A percentile compares a stretch with the other conserved stretches of the same genome.
Conservation (phyloP, 2,113 vertebrate species). For the Phocoena sinus region DNA sequence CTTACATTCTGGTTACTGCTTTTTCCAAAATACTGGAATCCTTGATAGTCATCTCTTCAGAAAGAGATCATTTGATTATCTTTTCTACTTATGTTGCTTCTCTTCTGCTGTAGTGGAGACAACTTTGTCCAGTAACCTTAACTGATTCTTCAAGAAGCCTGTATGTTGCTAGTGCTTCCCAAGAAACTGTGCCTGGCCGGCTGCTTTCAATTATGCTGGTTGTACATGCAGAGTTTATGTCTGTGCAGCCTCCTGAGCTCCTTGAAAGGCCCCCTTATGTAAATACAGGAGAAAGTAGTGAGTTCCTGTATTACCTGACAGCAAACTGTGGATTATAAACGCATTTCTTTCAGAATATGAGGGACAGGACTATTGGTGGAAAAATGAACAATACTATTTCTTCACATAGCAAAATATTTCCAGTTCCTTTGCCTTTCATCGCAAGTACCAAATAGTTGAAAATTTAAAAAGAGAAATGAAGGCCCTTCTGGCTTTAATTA, state of each 20-base stretch:
- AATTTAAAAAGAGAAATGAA: background rate
- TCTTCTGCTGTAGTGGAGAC: background rate
- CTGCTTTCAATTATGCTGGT: conserved; percentile 57
- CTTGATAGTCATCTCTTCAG: background rate
- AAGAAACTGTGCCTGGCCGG: background rate
- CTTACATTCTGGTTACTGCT: background rate
- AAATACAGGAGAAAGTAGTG: conserved; percentile 39
- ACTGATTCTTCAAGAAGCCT: background rate
- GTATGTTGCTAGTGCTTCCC: background rate
- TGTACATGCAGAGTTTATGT: background rate
- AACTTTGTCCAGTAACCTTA: background rate
- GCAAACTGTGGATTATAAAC: background rate
- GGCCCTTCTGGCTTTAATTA: conserved; percentile 44
- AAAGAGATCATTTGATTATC: background rate
- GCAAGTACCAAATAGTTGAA: background rate
- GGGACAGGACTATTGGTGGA: background rate
- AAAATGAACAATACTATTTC: background rate
- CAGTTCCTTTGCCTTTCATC: background rate
- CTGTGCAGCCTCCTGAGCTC: background rate
- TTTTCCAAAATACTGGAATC: background rate
- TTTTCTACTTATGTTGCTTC: background rate
- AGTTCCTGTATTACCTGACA: conserved; percentile 23
- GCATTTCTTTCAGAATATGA: background rate
- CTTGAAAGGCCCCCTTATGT: background rate
- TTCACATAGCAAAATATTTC: background rate